Evolutionary conservation across 2,113 vertebrate genomes (phyloP).

Genomic region (Bubo blakistoni): DNA sequence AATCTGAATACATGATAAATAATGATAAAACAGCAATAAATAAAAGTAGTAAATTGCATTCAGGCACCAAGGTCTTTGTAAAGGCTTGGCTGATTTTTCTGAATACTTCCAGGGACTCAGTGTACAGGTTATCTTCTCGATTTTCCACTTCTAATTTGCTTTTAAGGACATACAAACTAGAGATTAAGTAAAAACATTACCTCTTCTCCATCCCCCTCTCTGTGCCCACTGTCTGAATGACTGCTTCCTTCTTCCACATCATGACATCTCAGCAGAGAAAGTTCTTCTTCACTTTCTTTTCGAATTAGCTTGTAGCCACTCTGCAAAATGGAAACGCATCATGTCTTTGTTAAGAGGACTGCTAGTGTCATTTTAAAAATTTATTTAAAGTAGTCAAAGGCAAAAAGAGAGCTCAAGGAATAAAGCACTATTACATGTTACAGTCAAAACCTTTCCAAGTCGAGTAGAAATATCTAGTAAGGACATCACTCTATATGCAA

Average conservation of each 20-base stretch:
- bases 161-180: neutral
- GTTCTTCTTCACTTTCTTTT: conserved; percentile 89
- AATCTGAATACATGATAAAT: neutral
- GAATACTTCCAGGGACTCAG: neutral
- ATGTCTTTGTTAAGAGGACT: neutral
- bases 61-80: neutral
- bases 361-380: neutral
- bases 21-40: neutral
- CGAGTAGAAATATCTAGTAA: neutral
- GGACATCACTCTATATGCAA: neutral
- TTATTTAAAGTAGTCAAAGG: neutral
- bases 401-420: neutral
- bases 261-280: conserved; percentile 80
- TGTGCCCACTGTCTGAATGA: conserved; percentile 71
- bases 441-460: neutral
- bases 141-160: neutral
- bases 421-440: neutral
- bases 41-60: neutral
- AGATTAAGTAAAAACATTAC: conserved; percentile 49
- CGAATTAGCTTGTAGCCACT: conserved; percentile 89
- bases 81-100: neutral
- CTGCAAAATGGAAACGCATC: conserved; percentile 55
- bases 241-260: conserved; percentile 86
- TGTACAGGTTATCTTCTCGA: neutral
- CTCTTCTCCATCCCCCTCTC: conserved; percentile 77